Percentiles rank a stretch among this genome's conserved stretches.
These are phyloP conservation scores for Leptodactylus fallax DNA, from an alignment of 2,797 vertebrate species.

Conservation along the genomic window DNA sequence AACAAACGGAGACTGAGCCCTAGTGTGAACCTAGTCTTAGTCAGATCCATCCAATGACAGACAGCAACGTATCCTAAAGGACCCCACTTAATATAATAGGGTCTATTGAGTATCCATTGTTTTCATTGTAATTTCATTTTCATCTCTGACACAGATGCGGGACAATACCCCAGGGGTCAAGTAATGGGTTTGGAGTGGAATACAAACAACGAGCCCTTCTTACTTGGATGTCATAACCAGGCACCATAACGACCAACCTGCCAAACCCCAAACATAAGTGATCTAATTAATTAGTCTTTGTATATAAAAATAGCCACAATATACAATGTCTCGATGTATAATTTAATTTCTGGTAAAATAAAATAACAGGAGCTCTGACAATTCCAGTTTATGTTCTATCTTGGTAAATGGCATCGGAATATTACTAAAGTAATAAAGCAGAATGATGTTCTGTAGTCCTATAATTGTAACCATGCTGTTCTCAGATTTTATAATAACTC, in stretches of 20 bases:
- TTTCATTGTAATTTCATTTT: no score
- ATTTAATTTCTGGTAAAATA: background rate
- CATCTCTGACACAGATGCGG: no score
- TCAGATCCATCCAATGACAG: no score
- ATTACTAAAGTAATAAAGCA: slow-evolving; percentile 1
- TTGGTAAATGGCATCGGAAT: slow-evolving; percentile 1
- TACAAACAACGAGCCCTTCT: background rate
- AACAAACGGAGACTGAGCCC: no score
- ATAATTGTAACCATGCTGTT: slow-evolving; percentile 10
- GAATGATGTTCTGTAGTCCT: slow-evolving; percentile 4
- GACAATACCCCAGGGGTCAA: background rate
- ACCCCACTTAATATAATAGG: no score
- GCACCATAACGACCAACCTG: no score
- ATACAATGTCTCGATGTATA: background rate
- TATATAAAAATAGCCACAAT: background rate
- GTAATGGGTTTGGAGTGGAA: background rate
- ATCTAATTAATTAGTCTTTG: background rate
- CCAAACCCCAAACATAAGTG: background rate
- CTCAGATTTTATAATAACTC: slow-evolving; percentile 43
- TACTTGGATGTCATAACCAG: background rate
- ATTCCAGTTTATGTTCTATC: background rate
- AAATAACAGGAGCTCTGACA: background rate
- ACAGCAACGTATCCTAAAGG: no score
- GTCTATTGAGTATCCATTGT: no score
- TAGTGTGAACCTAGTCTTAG: no score